Conservation (phyloP, 2,888 invertebrate species). For the Exocentrus adspersus region DNA sequence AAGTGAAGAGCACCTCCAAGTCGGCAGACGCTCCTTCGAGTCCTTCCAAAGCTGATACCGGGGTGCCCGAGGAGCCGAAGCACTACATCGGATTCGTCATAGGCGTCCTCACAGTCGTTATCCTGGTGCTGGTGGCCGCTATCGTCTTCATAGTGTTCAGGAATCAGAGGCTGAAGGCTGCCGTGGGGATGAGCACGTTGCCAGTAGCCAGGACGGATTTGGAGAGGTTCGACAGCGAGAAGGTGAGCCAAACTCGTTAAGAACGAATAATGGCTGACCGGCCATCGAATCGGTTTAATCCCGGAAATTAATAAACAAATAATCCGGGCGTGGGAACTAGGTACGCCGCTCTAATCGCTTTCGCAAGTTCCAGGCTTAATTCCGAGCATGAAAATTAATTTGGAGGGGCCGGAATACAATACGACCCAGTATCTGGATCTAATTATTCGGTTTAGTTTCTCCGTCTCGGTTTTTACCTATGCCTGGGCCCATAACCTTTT, state of each 20-base stretch:
- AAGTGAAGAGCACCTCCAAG: slow-evolving; percentile 71
- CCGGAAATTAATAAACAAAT: background rate
- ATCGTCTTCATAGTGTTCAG: slow-evolving; percentile 77
- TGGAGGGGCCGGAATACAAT: too few species aligned
- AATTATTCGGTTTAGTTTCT: too few species aligned
- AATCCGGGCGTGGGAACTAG: background rate
- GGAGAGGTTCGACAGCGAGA: slow-evolving; percentile 61
- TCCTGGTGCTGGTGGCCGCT: slow-evolving; percentile 75
- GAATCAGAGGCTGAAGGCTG: slow-evolving; percentile 68
- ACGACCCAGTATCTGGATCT: too few species aligned
- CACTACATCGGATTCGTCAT: slow-evolving; percentile 75
- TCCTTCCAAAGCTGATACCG: slow-evolving; percentile 50
- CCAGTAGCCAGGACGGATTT: slow-evolving; percentile 31
- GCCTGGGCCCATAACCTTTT: too few species aligned
- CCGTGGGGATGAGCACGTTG: slow-evolving; percentile 46
- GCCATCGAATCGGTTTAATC: too few species aligned
- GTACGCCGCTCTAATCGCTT: background rate
- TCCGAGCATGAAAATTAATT: background rate
- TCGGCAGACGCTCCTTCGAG: slow-evolving; percentile 29
- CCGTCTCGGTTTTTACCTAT: too few species aligned
- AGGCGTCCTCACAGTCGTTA: slow-evolving; percentile 77
- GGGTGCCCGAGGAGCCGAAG: slow-evolving; percentile 69
- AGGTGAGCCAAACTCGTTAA: too few species aligned
- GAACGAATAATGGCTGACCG: slow-evolving; percentile 23
- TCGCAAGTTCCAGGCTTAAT: background rate